Percentiles rank a stretch among this genome's conserved stretches.
phyloP scores from a whole-genome alignment of 2,797 vertebrate species.

The Mareca strepera region DNA sequence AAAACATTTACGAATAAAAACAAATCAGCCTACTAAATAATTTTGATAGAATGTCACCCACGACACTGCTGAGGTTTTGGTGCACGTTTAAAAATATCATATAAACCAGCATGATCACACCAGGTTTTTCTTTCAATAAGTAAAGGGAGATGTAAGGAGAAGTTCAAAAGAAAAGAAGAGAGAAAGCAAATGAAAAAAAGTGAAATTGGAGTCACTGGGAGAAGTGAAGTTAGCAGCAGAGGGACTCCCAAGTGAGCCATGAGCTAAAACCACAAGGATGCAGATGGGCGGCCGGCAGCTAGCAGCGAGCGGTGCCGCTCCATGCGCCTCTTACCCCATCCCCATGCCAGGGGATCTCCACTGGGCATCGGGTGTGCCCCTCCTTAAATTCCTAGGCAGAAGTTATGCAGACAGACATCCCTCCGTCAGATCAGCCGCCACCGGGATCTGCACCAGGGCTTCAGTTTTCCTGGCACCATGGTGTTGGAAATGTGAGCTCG shows the following conservation, averaged over 20 bases:
- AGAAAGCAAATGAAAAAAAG: neutral
- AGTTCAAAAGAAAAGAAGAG: neutral
- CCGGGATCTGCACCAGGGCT: neutral
- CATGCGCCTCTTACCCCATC: neutral
- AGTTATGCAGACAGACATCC: neutral
- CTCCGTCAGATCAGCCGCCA: neutral
- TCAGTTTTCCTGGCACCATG: neutral
- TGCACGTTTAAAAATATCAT: neutral
- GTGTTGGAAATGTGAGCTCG: neutral
- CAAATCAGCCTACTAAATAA: slow-evolving; percentile 1
- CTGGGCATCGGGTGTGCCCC: accelerated
- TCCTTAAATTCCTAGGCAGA: neutral
- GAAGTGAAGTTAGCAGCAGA: neutral
- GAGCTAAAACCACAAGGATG: neutral
- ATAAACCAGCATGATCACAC: neutral
- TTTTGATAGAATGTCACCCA: slow-evolving; percentile 10
- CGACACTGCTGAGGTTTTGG: neutral
- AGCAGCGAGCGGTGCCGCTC: neutral
- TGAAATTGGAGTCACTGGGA: neutral
- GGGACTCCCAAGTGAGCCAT: neutral
- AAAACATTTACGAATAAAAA: slow-evolving; percentile 15
- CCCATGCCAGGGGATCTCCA: neutral
- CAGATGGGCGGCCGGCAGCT: neutral
- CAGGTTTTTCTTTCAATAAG: neutral
- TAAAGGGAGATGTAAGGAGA: neutral